Conservation (phyloP, 2,113 vertebrate genomes). For the Burhinus oedicnemus region DNA sequence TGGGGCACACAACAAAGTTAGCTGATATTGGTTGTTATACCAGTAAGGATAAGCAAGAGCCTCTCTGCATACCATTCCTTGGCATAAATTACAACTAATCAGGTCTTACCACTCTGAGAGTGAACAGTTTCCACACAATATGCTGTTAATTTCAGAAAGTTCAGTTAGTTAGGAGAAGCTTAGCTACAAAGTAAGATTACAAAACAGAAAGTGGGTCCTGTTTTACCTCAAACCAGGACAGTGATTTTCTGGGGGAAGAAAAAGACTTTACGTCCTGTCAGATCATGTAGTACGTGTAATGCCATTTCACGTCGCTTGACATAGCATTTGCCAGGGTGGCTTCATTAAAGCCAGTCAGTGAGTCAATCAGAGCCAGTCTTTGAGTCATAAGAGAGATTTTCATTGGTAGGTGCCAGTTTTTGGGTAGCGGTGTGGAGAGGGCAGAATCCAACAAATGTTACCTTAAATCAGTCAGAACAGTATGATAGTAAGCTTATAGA, state of each 20-base stretch:
- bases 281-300: neutral
- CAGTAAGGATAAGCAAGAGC: too few relatives aligned
- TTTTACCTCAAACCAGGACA: too few relatives aligned
- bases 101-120: too few relatives aligned
- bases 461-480: neutral
- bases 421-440: accelerated
- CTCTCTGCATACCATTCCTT: too few relatives aligned
- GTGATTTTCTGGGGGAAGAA: neutral
- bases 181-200: too few relatives aligned
- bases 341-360: neutral
- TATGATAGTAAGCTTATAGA: neutral
- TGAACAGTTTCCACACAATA: too few relatives aligned
- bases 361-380: neutral
- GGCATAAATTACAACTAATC: too few relatives aligned
- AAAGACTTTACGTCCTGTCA: neutral
- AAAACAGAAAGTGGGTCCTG: too few relatives aligned
- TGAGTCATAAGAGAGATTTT: neutral
- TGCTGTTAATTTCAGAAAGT: too few relatives aligned
- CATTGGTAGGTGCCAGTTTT: neutral
- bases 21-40: too few relatives aligned
- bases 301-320: neutral
- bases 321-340: neutral
- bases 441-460: neutral
- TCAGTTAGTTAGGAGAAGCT: too few relatives aligned
- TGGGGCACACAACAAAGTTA: too few relatives aligned